Conservation (phyloP, 2,888 invertebrate genomes). For the Eupelmus urozonus region DNA sequence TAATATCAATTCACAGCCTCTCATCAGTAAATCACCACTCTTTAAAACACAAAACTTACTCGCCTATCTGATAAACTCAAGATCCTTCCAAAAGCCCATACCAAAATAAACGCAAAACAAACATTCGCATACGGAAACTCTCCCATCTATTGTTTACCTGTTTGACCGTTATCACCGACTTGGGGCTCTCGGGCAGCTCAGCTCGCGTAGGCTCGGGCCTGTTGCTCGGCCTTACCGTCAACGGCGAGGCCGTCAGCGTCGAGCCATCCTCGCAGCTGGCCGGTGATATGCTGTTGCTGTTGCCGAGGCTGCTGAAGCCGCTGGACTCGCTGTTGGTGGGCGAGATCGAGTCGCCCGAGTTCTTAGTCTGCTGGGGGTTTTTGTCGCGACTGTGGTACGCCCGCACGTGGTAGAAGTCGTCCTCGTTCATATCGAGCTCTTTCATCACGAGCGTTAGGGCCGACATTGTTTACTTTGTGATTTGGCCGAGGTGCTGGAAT, state of each 20-base stretch:
- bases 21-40: too few species aligned
- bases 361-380: neutral
- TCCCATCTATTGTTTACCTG: too few species aligned
- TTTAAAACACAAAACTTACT: too few species aligned
- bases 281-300: neutral
- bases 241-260: neutral
- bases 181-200: too few species aligned
- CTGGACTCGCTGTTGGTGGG: slow-evolving; percentile 41
- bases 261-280: neutral
- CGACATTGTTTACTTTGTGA: slow-evolving; percentile 36
- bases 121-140: too few species aligned
- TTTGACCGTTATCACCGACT: too few species aligned
- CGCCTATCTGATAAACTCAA: too few species aligned
- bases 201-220: too few species aligned
- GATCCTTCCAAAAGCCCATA: too few species aligned
- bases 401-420: slow-evolving; percentile 46
- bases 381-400: slow-evolving; percentile 10
- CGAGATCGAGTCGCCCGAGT: neutral
- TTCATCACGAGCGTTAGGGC: slow-evolving; percentile 48
- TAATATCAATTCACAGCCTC: too few species aligned
- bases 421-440: slow-evolving; percentile 37
- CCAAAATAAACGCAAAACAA: too few species aligned
- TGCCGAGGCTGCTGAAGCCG: slow-evolving; percentile 29
- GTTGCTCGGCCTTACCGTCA: neutral
- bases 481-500: too few species aligned